Evolutionary conservation across 2,797 vertebrate species (phyloP), one percentile per base, ranked within the genome.

Genomic region (Scarus forsteni): DNA sequence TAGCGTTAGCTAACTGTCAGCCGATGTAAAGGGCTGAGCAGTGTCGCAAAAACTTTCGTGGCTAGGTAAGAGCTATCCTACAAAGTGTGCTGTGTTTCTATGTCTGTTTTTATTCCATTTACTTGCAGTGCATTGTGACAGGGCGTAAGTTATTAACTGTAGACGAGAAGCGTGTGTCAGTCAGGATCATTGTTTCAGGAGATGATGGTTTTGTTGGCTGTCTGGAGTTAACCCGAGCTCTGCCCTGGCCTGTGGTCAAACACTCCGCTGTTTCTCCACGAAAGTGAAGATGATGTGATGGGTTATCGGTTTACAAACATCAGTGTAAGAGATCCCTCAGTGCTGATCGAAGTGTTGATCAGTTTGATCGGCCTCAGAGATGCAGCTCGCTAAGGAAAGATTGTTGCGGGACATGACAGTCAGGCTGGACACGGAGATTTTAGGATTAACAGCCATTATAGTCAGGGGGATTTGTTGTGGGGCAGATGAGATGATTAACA

Each of bases 401-500:
- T 66, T 75, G 85, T 81, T 75, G 75, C 63, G 27, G 74, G 78
- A 80, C 75, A 85, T 75, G 80, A 81, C 78, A 73, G 69, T 5
- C 70, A 70, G 56, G 78, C 78, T 86, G 42, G 71, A 85, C 68
- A 60, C 52, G 70, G 85, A 88, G 88, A 89, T 90, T 91, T 90
- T 79, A 70, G 91, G 91, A 93, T 92, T 94, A 92, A 88, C 87
- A 80, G 78, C 79, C 81, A 84, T 89, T 89, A 83, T 85, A 75
- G 80, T 86, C 57, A 48, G 19, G 46, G 63, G 71, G 71, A 73
- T 73, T 85, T 85, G 80, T 83, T 83, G 80, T 78, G 64, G 61
- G 78, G 66, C 76, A 86, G 86, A 88, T 89, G 84, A 85, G 79
- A 84, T 88, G 80, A 89, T 89, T 85, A 89, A 72, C 81, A 80